Percentiles rank a stretch among this genome's conserved stretches.
These are phyloP conservation scores for Oncorhynchus gorbuscha DNA, from an alignment of 2,113 vertebrate species.

Conservation along the genomic window DNA sequence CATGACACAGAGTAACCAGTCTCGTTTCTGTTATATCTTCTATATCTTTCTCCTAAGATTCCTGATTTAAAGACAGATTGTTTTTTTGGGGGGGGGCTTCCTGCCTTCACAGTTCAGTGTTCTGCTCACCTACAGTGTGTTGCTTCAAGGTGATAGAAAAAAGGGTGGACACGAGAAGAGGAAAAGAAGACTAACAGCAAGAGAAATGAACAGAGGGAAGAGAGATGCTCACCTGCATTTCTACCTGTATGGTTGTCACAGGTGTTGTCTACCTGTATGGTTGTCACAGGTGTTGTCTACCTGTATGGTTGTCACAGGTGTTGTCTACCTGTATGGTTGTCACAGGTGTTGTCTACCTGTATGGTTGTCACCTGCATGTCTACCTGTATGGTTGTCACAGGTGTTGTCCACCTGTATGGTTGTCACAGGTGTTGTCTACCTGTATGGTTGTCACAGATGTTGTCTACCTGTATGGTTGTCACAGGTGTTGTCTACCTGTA, in stretches of 20 bases:
- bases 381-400: not conserved
- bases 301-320: conserved; percentile 20
- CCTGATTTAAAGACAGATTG: not conserved
- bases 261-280: conserved; percentile 49
- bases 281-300: conserved; percentile 51
- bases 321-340: conserved; percentile 47
- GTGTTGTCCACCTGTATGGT: no score
- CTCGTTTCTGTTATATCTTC: not conserved
- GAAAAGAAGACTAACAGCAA: not conserved
- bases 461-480: no score
- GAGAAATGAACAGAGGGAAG: conserved; percentile 4
- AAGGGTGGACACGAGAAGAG: not conserved
- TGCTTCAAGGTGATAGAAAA: not conserved
- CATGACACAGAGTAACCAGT: conserved; percentile 3
- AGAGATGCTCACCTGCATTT: conserved; percentile 35
- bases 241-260: conserved; percentile 34
- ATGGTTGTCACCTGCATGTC: conserved; percentile 40
- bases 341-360: conserved; percentile 49
- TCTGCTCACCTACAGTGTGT: not conserved
- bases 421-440: no score
- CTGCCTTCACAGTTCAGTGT: not conserved
- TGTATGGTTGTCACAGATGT: no score
- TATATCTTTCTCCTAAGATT: not conserved
- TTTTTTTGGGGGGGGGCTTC: no score
- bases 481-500: no score